Evolutionary conservation across 2,797 vertebrate genomes (phyloP).

Genomic region (Platyrinchus mystaceus): DNA sequence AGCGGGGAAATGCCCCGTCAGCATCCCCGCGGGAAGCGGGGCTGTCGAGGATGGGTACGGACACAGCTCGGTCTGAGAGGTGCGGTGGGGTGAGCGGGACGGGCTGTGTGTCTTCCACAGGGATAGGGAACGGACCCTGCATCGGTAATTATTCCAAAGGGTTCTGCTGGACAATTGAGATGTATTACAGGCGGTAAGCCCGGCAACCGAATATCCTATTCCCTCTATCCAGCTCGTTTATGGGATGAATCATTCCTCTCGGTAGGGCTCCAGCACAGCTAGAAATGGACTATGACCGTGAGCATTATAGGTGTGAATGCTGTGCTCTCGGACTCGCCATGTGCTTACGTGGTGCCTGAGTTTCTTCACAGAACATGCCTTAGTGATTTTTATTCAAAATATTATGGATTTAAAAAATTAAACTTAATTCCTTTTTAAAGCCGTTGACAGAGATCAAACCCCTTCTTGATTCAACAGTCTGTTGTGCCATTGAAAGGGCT

Average conservation of each 20-base stretch:
- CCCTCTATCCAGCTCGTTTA: not conserved
- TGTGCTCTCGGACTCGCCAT: rapidly evolving
- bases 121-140: not conserved
- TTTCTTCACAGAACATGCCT: not conserved
- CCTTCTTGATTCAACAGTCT: not conserved
- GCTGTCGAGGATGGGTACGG: not conserved
- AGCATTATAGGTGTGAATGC: not conserved
- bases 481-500: not conserved
- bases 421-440: not conserved
- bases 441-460: not conserved
- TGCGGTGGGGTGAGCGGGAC: not conserved
- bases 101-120: not conserved
- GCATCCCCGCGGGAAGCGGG: not conserved
- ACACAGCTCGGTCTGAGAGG: not conserved
- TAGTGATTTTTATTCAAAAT: not conserved
- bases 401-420: not conserved
- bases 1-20: not conserved
- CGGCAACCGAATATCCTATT: not conserved
- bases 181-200: not conserved
- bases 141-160: not conserved
- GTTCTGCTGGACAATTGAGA: not conserved
- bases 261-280: not conserved
- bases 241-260: not conserved
- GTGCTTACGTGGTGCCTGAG: not conserved
- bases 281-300: rapidly evolving